These are phyloP conservation scores for Mormyrops boulengeri DNA, from an alignment of 2,797 vertebrate genomes.

Conservation along the genomic window DNA sequence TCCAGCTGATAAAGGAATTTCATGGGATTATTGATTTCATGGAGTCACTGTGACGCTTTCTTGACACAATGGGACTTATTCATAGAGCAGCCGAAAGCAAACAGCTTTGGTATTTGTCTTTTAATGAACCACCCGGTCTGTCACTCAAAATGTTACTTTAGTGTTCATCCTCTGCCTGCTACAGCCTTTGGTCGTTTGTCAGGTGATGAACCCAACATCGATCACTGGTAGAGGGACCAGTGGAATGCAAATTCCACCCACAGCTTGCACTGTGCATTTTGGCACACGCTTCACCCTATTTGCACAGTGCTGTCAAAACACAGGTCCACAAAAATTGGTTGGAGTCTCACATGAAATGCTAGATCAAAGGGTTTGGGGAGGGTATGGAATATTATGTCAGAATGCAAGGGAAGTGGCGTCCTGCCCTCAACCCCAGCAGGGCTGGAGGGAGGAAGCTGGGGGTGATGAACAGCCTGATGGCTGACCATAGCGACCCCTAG, in stretches of 20 bases:
- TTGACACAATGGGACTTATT: background rate
- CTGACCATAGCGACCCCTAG: background rate
- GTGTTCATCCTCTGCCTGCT: background rate
- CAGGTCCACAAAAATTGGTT: background rate
- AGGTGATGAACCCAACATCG: background rate
- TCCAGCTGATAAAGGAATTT: background rate
- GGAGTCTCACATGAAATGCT: background rate
- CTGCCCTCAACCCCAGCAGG: background rate
- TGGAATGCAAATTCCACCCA: background rate
- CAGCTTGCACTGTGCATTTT: background rate
- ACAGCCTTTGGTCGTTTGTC: background rate
- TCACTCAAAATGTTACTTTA: background rate
- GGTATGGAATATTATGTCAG: background rate
- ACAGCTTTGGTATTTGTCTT: background rate
- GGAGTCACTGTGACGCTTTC: background rate
- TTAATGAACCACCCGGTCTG: background rate
- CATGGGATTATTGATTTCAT: conserved; percentile 11
- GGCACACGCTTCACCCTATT: background rate
- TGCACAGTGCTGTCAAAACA: background rate
- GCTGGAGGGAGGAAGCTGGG: background rate
- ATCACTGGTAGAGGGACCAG: background rate
- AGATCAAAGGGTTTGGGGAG: background rate
- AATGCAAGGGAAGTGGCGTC: background rate
- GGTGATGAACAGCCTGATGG: background rate
- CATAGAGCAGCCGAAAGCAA: background rate